Evolutionary conservation across 2,797 vertebrate genomes (phyloP), one percentile per base, ranked within the genome.

Genomic region (Lithobates sylvaticus): DNA sequence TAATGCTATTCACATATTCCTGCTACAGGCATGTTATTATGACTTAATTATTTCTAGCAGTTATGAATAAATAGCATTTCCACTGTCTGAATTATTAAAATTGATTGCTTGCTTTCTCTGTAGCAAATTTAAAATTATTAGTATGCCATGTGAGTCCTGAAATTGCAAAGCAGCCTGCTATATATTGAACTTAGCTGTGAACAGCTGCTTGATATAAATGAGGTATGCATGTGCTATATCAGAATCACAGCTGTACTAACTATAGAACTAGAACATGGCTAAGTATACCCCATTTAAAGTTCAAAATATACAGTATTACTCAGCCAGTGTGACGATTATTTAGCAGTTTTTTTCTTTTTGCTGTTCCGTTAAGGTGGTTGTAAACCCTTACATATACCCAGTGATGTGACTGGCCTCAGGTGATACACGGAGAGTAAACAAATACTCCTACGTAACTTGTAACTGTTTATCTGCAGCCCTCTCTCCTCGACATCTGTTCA

Each of bases 221-320:
- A 18, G 61, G 26, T 27, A 78, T 65, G 15, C 36, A 26, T 44
- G 42, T 39, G 61, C 76, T 78, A 64, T 29, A 78, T 67, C 26
- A 78, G 76, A 44, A 42, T 78, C 47, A 29, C 78, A 79, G 36
- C 36, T 68, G 26, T 79, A 23, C n/a, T 69, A 42, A 50, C 78
- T 69, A 1, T 27, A 34, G 7, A 29, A 50, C 16, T 27, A 50
- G 7, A 10, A 50, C 10, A 10, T 32, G 10, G 76, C 61, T 67
- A 65, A 80, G 67, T 71, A 54, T 80, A 9, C 8, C 5, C 27
- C 50, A 54, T 21, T 54, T 5, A 21, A 18, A 21, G 16, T 54
- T 54, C 54, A 21, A 61, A 61, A 61, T 61, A 61, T 61, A 9
- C 54, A 61, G 7, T n/a, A 6, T 61, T 8, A 61, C 6, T 61